Conservation (phyloP, 2,888 invertebrate species). For the Trichacis sp. region DNA sequence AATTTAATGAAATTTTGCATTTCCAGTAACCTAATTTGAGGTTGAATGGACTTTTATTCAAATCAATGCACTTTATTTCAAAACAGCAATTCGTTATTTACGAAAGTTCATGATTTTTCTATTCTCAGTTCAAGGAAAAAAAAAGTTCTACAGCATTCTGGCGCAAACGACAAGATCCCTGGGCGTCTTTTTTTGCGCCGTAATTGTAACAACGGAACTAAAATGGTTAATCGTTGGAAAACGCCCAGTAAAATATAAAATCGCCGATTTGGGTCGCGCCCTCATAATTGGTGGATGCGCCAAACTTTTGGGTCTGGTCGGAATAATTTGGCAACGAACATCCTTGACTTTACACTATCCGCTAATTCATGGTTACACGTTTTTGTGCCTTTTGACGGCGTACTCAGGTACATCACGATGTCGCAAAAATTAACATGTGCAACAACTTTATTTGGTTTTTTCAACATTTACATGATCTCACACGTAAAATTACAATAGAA, state of each 20-base stretch:
- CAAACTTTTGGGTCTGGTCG: slow-evolving; percentile 61
- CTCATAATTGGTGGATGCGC: slow-evolving; percentile 63
- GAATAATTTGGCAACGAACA: slow-evolving; percentile 62
- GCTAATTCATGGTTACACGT: slow-evolving; percentile 76
- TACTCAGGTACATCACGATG: slow-evolving; percentile 72
- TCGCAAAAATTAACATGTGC: neutral
- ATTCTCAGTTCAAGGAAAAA: slow-evolving; percentile 47
- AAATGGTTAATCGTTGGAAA: slow-evolving; percentile 51
- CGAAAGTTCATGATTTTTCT: slow-evolving; percentile 5
- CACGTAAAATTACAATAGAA: too few species aligned
- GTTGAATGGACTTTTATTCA: too few species aligned
- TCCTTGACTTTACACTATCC: slow-evolving; percentile 56
- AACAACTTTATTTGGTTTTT: neutral
- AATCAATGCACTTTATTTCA: too few species aligned
- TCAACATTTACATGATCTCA: too few species aligned
- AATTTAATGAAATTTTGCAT: too few species aligned
- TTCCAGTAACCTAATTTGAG: too few species aligned
- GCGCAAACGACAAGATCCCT: slow-evolving; percentile 56
- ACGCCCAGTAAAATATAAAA: slow-evolving; percentile 52
- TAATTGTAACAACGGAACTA: slow-evolving; percentile 56
- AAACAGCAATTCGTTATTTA: too few species aligned
- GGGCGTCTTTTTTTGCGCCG: slow-evolving; percentile 49
- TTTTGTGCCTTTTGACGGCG: slow-evolving; percentile 75
- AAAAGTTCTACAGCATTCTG: slow-evolving; percentile 61
- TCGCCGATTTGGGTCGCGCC: slow-evolving; percentile 53